Evolutionary conservation across 2,113 vertebrate species (phyloP).

Genomic region (Poicephalus meyeri): DNA sequence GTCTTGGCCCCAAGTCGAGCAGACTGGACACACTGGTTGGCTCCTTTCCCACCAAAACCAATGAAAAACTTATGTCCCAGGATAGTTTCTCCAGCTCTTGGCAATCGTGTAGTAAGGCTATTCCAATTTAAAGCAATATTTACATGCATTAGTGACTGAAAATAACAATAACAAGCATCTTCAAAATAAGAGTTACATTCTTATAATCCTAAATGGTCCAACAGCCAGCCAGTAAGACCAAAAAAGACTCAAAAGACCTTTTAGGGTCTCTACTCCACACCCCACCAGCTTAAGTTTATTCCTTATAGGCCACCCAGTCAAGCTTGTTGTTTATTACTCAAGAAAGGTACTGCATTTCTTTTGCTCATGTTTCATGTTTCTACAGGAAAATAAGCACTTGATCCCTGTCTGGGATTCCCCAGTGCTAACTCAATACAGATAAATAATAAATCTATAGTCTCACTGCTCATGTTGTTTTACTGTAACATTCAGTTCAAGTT

Average conservation of each 20-base stretch:
- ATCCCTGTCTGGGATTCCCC: background rate
- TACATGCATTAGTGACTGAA: slow-evolving; percentile 10
- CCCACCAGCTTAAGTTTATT: background rate
- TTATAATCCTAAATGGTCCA: background rate
- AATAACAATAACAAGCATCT: background rate
- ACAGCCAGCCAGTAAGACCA: background rate
- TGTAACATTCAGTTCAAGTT: background rate
- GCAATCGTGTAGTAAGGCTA: slow-evolving; percentile 88
- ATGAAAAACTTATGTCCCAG: slow-evolving; percentile 93
- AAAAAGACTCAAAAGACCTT: background rate
- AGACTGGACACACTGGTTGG: slow-evolving; percentile 96
- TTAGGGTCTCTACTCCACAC: background rate
- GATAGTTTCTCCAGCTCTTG: slow-evolving; percentile 93
- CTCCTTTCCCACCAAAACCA: slow-evolving; percentile 97
- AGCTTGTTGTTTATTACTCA: background rate
- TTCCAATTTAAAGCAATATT: slow-evolving; percentile 49
- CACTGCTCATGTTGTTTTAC: background rate
- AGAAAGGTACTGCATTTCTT: background rate
- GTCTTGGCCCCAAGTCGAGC: slow-evolving; percentile 89
- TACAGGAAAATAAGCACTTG: background rate
- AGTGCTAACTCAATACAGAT: background rate
- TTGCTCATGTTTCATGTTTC: background rate
- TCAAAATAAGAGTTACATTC: background rate
- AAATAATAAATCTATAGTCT: background rate
- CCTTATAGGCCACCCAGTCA: background rate